phyloP scores from a whole-genome alignment of 1,140 invertebrate species.

The Drosophila suzukii region DNA sequence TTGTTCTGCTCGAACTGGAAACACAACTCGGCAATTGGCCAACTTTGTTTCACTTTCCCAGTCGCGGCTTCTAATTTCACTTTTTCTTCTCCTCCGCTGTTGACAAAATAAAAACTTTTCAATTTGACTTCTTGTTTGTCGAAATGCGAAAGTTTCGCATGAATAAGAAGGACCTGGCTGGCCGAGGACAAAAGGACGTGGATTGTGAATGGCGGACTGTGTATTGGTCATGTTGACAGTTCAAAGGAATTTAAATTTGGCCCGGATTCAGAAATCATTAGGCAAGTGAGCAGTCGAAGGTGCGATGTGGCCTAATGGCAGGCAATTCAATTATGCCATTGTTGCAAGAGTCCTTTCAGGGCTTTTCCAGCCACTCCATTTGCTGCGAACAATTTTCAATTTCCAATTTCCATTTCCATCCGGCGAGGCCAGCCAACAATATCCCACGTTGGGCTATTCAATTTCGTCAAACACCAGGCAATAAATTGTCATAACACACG shows the following conservation, averaged over 20 bases:
- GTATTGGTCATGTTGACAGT: slow-evolving; percentile 45
- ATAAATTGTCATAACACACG: slow-evolving; percentile 71
- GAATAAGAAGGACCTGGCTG: slow-evolving; percentile 36
- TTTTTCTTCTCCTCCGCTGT: slow-evolving; percentile 38
- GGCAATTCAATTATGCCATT: slow-evolving; percentile 43
- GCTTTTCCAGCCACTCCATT: slow-evolving; percentile 35
- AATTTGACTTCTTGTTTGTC: slow-evolving; percentile 58
- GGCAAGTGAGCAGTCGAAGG: slow-evolving; percentile 19
- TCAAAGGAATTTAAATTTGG: slow-evolving; percentile 42
- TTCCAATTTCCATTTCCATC: slow-evolving; percentile 60
- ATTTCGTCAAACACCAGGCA: slow-evolving; percentile 73
- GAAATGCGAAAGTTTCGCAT: slow-evolving; percentile 57
- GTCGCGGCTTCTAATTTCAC: slow-evolving; percentile 55
- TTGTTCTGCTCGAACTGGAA: slow-evolving; percentile 38
- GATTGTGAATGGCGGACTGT: neutral
- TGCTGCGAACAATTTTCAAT: slow-evolving; percentile 51
- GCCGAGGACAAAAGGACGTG: slow-evolving; percentile 33
- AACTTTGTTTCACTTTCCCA: slow-evolving; percentile 54
- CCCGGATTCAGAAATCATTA: slow-evolving; percentile 15
- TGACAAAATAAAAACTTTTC: slow-evolving; percentile 67
- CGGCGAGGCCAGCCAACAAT: slow-evolving; percentile 19
- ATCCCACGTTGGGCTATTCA: slow-evolving; percentile 53
- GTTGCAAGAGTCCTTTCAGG: slow-evolving; percentile 8
- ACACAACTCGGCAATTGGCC: slow-evolving; percentile 34
- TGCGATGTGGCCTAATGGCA: slow-evolving; percentile 41